Evolutionary conservation across 2,113 vertebrate species (phyloP), one percentile per base, ranked within the genome.

Genomic region (Thamnophis sirtalis): DNA sequence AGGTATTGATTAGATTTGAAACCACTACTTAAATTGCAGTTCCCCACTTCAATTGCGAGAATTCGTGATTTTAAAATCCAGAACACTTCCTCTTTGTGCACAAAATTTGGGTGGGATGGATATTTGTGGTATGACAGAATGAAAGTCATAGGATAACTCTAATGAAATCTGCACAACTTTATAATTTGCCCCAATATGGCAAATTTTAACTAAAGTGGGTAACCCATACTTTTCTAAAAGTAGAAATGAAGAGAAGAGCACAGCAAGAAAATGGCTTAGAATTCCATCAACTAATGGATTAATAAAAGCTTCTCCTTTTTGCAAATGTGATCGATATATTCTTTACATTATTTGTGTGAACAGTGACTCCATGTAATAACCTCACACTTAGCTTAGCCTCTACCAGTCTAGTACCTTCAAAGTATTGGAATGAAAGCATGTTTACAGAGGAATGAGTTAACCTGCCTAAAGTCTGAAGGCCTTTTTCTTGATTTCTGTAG

Each of bases 401-500:
- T 43, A 43, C 33, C 17, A 80, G 43, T 9, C n/a, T 38, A 21
- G 73, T 21, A 28, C 24, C 48, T 86, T 86, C 85, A 53, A 86
- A 28, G 26, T 51, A 28, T 86, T 86, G 10, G 1, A 86, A 17
- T 53, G 3, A 17, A 51, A n/a, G 50, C 50, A 86, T 9, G 24
- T 51, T n/a, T 86, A 53, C 2, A 86, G 51, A 86, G 48, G 21
- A 86, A 4, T 50, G 19, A 33, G 3, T 21, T 93, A 3, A 38
- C 6, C 90, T 93, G 2, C 0, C 1, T 8, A 9, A 94, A 4
- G 5, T 13, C 2, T 33, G 3, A 1, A 53, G 28, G 7, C 50
- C 87, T 19, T 84, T 86, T 63, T 2, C 84, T 22, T 89, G 1
- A 9, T 60, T 56, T 94, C 89, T 93, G 3, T 93, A 99, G 99